Conservation (phyloP, 2,888 invertebrate genomes). For the Chaetogeoica ovagalla region DNA sequence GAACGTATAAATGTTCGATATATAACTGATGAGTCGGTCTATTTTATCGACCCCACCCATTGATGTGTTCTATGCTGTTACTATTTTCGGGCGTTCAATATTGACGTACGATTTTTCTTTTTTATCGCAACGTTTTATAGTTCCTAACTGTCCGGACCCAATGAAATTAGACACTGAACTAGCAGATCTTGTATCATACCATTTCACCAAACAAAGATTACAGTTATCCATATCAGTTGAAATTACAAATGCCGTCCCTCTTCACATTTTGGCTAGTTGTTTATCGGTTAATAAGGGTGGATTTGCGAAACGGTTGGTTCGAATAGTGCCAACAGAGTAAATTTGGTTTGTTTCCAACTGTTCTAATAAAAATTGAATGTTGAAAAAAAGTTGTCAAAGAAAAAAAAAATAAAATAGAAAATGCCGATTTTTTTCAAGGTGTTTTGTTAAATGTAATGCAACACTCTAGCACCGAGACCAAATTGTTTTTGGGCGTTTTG, state of each 20-base stretch:
- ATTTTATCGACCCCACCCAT: too few relatives aligned
- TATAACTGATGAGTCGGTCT: too few relatives aligned
- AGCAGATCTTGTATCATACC: slow-evolving; percentile 37
- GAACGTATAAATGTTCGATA: too few relatives aligned
- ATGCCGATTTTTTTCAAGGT: too few relatives aligned
- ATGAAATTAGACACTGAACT: slow-evolving; percentile 35
- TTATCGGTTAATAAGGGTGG: slow-evolving; percentile 43
- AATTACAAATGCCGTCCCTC: neutral
- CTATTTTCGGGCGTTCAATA: slow-evolving; percentile 37
- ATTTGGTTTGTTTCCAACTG: slow-evolving; percentile 50
- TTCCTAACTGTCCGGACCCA: neutral
- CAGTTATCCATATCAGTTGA: neutral
- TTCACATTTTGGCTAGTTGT: slow-evolving; percentile 36
- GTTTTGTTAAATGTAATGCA: too few relatives aligned
- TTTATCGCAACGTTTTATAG: slow-evolving; percentile 40
- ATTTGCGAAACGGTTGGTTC: slow-evolving; percentile 54
- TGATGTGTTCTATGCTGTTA: neutral
- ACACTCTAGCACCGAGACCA: slow-evolving; percentile 55
- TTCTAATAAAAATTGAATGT: slow-evolving; percentile 55
- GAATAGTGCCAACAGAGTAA: slow-evolving; percentile 54
- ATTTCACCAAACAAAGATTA: slow-evolving; percentile 30
- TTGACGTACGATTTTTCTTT: slow-evolving; percentile 40
- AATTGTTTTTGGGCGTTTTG: slow-evolving; percentile 36
- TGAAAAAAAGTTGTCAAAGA: slow-evolving; percentile 54
- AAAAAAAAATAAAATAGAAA: too few relatives aligned